Evolutionary conservation across 2,797 vertebrate species (phyloP).

Genomic region (Micropoecilia bifurca): DNA sequence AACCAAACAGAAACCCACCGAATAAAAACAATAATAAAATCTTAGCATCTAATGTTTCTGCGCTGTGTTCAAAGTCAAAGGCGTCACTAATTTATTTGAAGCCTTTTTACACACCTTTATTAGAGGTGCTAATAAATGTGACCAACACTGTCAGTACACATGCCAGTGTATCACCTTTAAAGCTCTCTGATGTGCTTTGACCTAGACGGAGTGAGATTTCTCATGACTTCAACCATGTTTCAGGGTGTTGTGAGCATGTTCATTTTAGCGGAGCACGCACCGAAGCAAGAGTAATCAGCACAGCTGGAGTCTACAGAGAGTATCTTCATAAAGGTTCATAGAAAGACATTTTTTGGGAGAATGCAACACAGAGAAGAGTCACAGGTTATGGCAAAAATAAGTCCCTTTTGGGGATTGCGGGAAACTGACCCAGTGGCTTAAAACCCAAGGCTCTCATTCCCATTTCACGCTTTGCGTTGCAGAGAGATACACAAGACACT

Average conservation of each 20-base stretch:
- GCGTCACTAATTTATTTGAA: not conserved
- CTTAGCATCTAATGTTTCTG: not conserved
- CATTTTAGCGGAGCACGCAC: constrained; percentile 55
- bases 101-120: not conserved
- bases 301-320: constrained; percentile 64
- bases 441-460: constrained; percentile 52
- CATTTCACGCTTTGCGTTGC: constrained; percentile 82
- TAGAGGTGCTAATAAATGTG: not conserved
- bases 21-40: not conserved
- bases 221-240: constrained; percentile 63
- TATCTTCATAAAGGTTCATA: constrained; percentile 50
- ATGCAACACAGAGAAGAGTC: constrained; percentile 42
- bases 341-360: constrained; percentile 50
- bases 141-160: constrained; percentile 18
- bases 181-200: constrained; percentile 56
- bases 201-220: constrained; percentile 42
- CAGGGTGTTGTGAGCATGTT: constrained; percentile 69
- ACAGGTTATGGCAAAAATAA: constrained; percentile 45
- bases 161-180: constrained; percentile 38
- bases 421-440: constrained; percentile 60
- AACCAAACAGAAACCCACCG: not conserved
- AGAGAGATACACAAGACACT: constrained; percentile 76
- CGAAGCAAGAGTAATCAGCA: constrained; percentile 63
- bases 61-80: not conserved
- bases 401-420: constrained; percentile 44